Percentiles rank a stretch among this genome's conserved stretches.
Conservation (phyloP, 2,888 invertebrate genomes). For the Diogma glabrata region DNA sequence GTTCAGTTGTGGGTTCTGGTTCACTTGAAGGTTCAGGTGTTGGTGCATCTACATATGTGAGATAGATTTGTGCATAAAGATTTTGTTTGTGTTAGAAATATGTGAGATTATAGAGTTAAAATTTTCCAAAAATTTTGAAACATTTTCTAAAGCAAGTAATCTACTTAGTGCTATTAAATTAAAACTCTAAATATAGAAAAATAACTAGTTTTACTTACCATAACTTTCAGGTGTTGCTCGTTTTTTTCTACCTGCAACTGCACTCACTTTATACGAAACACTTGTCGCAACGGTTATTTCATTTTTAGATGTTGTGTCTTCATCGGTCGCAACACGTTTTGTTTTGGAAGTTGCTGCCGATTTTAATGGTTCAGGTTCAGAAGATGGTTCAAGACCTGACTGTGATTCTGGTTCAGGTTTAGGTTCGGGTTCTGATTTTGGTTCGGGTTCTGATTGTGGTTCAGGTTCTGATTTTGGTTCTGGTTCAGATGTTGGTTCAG, state of each 20-base stretch:
- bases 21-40: slow-evolving; percentile 30
- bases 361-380: slow-evolving; percentile 33
- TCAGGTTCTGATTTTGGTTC: slow-evolving; percentile 34
- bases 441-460: slow-evolving; percentile 32
- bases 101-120: too few relatives aligned
- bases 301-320: slow-evolving; percentile 38
- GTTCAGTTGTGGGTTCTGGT: slow-evolving; percentile 31
- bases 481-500: slow-evolving; percentile 35
- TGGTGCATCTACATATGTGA: slow-evolving; percentile 29
- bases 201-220: too few relatives aligned
- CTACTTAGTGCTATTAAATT: too few relatives aligned
- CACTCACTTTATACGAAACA: slow-evolving; percentile 66
- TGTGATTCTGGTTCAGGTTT: slow-evolving; percentile 35
- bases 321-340: slow-evolving; percentile 43
- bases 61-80: slow-evolving; percentile 1
- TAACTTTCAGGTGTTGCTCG: slow-evolving; percentile 11
- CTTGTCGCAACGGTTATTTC: slow-evolving; percentile 69
- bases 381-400: slow-evolving; percentile 28
- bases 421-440: slow-evolving; percentile 35
- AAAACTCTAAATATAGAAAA: too few relatives aligned
- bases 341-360: slow-evolving; percentile 33
- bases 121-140: too few relatives aligned
- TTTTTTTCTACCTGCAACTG: slow-evolving; percentile 31
- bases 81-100: neutral
- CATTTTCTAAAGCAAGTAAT: too few relatives aligned